Evolutionary conservation across 2,113 vertebrate species (phyloP).

Genomic region (Paracanthobrama guichenoti): DNA sequence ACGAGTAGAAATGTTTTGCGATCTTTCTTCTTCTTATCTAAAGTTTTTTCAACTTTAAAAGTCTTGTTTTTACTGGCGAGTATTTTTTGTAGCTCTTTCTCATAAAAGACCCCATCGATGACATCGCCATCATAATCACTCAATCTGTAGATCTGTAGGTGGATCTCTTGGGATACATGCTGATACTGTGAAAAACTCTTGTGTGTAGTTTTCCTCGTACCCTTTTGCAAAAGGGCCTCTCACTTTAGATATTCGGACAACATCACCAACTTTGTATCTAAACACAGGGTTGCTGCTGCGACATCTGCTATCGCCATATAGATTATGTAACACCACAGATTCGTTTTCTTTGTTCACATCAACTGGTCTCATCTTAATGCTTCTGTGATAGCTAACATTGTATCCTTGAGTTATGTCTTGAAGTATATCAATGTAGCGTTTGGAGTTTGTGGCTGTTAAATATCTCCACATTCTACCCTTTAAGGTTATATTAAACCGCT

Average conservation of each 20-base stretch:
- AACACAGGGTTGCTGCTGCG: no score
- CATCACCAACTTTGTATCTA: no score
- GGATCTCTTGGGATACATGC: neutral
- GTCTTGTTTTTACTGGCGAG: neutral
- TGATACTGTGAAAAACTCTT: no score
- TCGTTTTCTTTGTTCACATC: neutral
- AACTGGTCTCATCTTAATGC: no score
- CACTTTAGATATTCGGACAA: no score
- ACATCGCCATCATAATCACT: neutral
- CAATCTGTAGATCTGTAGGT: neutral
- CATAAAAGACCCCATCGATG: neutral
- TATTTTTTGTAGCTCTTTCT: neutral
- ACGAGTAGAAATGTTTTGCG: neutral
- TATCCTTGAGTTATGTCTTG: no score
- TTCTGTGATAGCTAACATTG: no score
- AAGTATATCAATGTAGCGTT: no score
- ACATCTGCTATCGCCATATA: no score
- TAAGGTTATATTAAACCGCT: neutral
- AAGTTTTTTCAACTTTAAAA: neutral
- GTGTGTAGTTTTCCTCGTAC: conserved; percentile 27
- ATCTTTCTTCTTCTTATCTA: neutral
- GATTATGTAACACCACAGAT: neutral
- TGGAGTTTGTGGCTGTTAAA: no score
- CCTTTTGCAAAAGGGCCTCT: neutral
- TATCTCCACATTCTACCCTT: no score